These are phyloP conservation scores for Paracyclopina nana DNA, from an alignment of 1,140 invertebrate species.

Conservation along the genomic window DNA sequence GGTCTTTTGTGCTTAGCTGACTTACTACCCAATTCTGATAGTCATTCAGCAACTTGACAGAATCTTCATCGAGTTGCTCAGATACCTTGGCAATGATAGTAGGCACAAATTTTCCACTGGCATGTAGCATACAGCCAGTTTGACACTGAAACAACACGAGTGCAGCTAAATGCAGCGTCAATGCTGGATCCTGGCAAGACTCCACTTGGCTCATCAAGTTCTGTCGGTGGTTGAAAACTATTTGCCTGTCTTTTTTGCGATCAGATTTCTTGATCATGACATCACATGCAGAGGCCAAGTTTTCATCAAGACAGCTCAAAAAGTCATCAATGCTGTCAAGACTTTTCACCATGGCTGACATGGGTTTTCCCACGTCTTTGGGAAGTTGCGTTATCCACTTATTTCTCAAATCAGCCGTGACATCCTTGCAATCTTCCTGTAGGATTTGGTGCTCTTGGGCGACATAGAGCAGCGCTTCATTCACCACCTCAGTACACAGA, in stretches of 20 bases:
- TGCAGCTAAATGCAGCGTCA: slow-evolving; percentile 56
- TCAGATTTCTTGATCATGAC: slow-evolving; percentile 69
- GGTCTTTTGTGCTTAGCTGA: no score
- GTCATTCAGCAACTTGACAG: slow-evolving; percentile 37
- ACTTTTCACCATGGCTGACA: slow-evolving; percentile 26
- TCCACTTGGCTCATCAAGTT: slow-evolving; percentile 53
- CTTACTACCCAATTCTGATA: slow-evolving; percentile 59
- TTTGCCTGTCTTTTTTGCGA: slow-evolving; percentile 56
- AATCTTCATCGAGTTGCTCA: slow-evolving; percentile 39
- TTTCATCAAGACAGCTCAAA: slow-evolving; percentile 43
- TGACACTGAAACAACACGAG: slow-evolving; percentile 58
- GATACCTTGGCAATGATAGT: slow-evolving; percentile 50
- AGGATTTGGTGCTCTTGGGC: slow-evolving; percentile 28
- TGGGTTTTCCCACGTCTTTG: slow-evolving; percentile 37
- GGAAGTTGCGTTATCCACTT: slow-evolving; percentile 23
- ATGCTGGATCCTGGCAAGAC: slow-evolving; percentile 48
- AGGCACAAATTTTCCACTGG: slow-evolving; percentile 72
- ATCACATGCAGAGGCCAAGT: slow-evolving; percentile 42
- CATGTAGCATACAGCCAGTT: slow-evolving; percentile 51
- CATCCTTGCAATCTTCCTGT: slow-evolving; percentile 22
- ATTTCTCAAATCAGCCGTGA: slow-evolving; percentile 27
- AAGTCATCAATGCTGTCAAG: slow-evolving; percentile 48
- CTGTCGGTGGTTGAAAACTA: slow-evolving; percentile 54
- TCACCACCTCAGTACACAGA: slow-evolving; percentile 57
- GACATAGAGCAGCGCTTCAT: slow-evolving; percentile 39